Evolutionary conservation across 2,888 invertebrate species (phyloP).

Genomic region (Drosophila macrothrix): DNA sequence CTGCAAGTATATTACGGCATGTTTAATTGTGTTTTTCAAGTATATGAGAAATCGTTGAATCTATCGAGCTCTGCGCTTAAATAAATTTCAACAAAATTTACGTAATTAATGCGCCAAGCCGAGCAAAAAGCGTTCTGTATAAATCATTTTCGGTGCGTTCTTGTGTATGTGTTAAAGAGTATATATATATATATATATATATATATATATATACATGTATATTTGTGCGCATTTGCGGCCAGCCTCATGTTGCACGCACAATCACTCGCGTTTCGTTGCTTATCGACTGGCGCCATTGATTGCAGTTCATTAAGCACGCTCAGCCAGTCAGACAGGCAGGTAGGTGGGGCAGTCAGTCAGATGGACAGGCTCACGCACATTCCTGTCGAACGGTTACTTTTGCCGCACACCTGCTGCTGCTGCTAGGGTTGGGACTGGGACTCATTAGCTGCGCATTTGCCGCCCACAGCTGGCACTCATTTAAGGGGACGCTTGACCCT

Average conservation of each 20-base stretch:
- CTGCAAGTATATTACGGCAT: slow-evolving; percentile 38
- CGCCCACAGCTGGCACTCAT: slow-evolving; percentile 17
- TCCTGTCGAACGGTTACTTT: slow-evolving; percentile 5
- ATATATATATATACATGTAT: slow-evolving; percentile 19
- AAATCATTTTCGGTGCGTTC: slow-evolving; percentile 48
- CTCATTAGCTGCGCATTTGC: slow-evolving; percentile 67
- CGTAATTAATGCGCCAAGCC: slow-evolving; percentile 71
- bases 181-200: slow-evolving; percentile 3
- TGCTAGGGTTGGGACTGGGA: slow-evolving; percentile 11
- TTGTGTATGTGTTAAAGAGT: background rate
- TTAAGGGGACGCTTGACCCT: slow-evolving; percentile 51
- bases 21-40: slow-evolving; percentile 24
- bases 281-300: slow-evolving; percentile 76
- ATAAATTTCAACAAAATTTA: slow-evolving; percentile 73
- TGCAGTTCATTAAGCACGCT: slow-evolving; percentile 80
- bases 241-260: slow-evolving; percentile 76
- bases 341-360: background rate
- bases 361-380: slow-evolving; percentile 47
- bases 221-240: slow-evolving; percentile 61
- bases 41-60: slow-evolving; percentile 8
- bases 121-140: slow-evolving; percentile 39
- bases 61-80: slow-evolving; percentile 50
- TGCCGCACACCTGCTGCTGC: slow-evolving; percentile 49
- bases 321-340: slow-evolving; percentile 17
- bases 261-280: slow-evolving; percentile 70